Conservation (phyloP, 2,888 invertebrate genomes). For the Agonum fuliginosum region DNA sequence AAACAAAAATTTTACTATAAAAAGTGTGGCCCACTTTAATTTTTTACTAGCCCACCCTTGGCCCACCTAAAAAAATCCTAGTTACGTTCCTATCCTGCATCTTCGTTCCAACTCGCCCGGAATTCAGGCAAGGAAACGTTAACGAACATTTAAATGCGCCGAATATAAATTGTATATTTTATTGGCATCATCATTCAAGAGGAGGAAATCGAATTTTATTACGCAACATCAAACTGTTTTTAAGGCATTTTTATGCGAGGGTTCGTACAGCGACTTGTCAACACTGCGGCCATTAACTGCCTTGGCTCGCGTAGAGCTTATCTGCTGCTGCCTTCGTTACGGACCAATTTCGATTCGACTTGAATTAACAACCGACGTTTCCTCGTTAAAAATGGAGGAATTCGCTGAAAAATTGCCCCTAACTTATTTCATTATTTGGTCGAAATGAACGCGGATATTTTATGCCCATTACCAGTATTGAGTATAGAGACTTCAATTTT, state of each 20-base stretch:
- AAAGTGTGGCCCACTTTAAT: too few relatives aligned
- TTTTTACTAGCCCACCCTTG: too few relatives aligned
- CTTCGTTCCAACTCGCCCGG: not conserved
- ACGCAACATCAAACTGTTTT: conserved; percentile 55
- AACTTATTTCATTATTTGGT: conserved; percentile 45
- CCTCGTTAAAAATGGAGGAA: conserved; percentile 43
- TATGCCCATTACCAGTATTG: conserved; percentile 24
- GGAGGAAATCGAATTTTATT: conserved; percentile 56
- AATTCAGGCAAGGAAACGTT: not conserved
- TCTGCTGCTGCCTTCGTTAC: conserved; percentile 51
- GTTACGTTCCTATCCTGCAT: too few relatives aligned
- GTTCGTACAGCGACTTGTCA: conserved; percentile 35
- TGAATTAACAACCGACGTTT: conserved; percentile 55
- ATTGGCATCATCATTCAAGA: conserved; percentile 51
- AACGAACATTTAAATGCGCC: conserved; percentile 43
- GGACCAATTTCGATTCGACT: conserved; percentile 50
- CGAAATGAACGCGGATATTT: conserved; percentile 8
- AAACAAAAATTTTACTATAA: too few relatives aligned
- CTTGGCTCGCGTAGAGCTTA: conserved; percentile 27
- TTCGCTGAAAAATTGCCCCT: conserved; percentile 45
- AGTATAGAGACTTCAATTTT: not conserved
- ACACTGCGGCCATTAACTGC: conserved; percentile 45
- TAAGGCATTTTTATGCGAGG: conserved; percentile 56
- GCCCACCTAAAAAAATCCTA: too few relatives aligned
- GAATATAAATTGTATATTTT: conserved; percentile 57